phyloP scores from a whole-genome alignment of 2,888 invertebrate species.

The Invenusta paracnida region DNA sequence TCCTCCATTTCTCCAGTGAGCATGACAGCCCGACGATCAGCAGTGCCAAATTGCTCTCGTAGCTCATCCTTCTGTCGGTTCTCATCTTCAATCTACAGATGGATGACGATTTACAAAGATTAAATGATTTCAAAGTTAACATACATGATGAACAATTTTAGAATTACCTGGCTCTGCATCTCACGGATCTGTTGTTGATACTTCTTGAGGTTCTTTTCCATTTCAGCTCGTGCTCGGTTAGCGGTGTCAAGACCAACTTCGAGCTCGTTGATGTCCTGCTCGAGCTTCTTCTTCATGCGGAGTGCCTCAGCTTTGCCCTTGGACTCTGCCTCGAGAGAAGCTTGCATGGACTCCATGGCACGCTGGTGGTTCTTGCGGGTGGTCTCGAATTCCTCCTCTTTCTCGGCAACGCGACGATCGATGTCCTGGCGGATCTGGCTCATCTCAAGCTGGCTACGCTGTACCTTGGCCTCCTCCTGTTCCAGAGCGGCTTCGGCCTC shows the following conservation, averaged over 20 bases:
- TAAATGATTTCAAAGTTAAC: neutral
- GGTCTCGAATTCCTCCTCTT: slow-evolving; percentile 99
- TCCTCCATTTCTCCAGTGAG: slow-evolving; percentile 97
- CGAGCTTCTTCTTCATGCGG: slow-evolving; percentile 99
- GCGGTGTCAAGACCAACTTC: slow-evolving; percentile 98
- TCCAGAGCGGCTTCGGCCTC: slow-evolving; percentile 98
- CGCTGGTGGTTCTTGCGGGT: slow-evolving; percentile 98
- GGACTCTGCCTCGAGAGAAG: slow-evolving; percentile 96
- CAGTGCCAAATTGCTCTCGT: slow-evolving; percentile 92
- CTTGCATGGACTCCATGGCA: slow-evolving; percentile 98
- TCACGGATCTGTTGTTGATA: slow-evolving; percentile 98
- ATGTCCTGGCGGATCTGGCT: slow-evolving; percentile 98
- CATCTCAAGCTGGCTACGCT: slow-evolving; percentile 88
- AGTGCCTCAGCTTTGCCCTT: slow-evolving; percentile 99
- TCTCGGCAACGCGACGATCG: slow-evolving; percentile 98
- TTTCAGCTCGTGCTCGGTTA: slow-evolving; percentile 95
- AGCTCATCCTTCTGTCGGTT: slow-evolving; percentile 94
- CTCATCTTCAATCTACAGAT: slow-evolving; percentile 83
- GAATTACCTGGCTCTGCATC: slow-evolving; percentile 51
- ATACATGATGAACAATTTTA: neutral
- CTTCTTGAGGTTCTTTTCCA: slow-evolving; percentile 98
- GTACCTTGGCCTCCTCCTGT: slow-evolving; percentile 93
- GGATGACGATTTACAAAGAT: neutral
- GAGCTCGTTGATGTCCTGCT: slow-evolving; percentile 98
- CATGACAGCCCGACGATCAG: slow-evolving; percentile 92